phyloP scores from a whole-genome alignment of 2,888 invertebrate species.

The Morpho achilles region DNA sequence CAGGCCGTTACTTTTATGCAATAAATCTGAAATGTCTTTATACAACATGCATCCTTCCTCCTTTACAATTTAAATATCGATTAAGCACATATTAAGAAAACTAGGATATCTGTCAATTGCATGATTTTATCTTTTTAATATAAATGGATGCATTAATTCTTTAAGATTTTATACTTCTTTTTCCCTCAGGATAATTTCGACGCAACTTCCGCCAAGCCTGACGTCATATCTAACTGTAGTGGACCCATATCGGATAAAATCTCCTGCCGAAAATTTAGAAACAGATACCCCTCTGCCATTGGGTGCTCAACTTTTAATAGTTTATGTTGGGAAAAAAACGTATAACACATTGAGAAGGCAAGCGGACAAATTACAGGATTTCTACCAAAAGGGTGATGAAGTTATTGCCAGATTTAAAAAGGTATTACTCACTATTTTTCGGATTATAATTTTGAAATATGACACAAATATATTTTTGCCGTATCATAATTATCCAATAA shows the following conservation, averaged over 20 bases:
- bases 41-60: too few species aligned
- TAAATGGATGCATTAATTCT: too few species aligned
- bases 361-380: constrained; percentile 53
- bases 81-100: too few species aligned
- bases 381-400: constrained; percentile 62
- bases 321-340: constrained; percentile 84
- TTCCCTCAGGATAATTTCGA: constrained; percentile 85
- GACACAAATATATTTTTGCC: too few species aligned
- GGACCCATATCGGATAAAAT: constrained; percentile 90
- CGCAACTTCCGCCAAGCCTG: constrained; percentile 85
- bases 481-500: too few species aligned
- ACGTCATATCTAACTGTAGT: constrained; percentile 90
- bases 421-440: constrained; percentile 34
- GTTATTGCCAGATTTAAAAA: constrained; percentile 65
- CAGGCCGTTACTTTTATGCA: too few species aligned
- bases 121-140: too few species aligned
- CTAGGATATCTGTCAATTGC: too few species aligned
- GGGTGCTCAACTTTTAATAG: constrained; percentile 88
- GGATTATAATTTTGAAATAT: too few species aligned
- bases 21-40: too few species aligned
- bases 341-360: constrained; percentile 72
- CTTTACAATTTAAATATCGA: too few species aligned
- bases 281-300: constrained; percentile 86
- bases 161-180: neutral
- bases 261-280: constrained; percentile 84